Conservation (phyloP, 2,888 invertebrate genomes). For the Molanna angustata region DNA sequence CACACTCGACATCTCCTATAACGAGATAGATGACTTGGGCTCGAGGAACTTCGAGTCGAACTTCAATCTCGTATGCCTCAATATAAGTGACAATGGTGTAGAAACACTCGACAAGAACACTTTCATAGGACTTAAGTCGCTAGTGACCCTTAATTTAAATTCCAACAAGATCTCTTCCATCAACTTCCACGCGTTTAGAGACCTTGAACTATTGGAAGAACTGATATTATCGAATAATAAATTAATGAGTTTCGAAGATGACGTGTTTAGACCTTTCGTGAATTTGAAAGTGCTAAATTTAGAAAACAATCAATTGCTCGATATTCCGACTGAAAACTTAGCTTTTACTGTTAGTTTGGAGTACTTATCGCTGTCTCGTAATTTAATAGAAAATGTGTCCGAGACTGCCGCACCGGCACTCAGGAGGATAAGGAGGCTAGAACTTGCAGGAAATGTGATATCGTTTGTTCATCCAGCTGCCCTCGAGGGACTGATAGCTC, state of each 20-base stretch:
- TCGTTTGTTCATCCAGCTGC: slow-evolving; percentile 67
- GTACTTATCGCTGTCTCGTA: slow-evolving; percentile 73
- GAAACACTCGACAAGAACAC: slow-evolving; percentile 71
- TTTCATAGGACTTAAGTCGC: slow-evolving; percentile 67
- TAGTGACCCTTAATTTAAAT: slow-evolving; percentile 70
- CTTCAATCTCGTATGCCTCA: slow-evolving; percentile 67
- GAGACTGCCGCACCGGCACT: slow-evolving; percentile 71
- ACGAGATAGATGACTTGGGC: slow-evolving; percentile 76
- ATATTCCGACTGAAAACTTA: slow-evolving; percentile 70
- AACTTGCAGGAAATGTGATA: slow-evolving; percentile 75
- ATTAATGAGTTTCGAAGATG: slow-evolving; percentile 68
- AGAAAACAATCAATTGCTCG: slow-evolving; percentile 75
- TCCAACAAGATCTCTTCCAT: slow-evolving; percentile 74
- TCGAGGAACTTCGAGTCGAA: slow-evolving; percentile 80
- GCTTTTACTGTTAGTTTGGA: slow-evolving; percentile 65
- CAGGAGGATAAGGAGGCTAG: slow-evolving; percentile 66
- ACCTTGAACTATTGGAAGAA: slow-evolving; percentile 68
- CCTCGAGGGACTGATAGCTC: slow-evolving; percentile 69
- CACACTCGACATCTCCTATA: slow-evolving; percentile 78
- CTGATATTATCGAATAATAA: slow-evolving; percentile 76
- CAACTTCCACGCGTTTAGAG: slow-evolving; percentile 72
- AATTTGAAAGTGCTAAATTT: slow-evolving; percentile 71
- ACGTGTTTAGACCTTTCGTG: slow-evolving; percentile 66
- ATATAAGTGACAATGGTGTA: slow-evolving; percentile 74
- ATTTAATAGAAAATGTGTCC: slow-evolving; percentile 71